Percentiles rank a stretch among this genome's conserved stretches.
phyloP scores from a whole-genome alignment of 2,888 invertebrate species.

The Eremobia ochroleuca region DNA sequence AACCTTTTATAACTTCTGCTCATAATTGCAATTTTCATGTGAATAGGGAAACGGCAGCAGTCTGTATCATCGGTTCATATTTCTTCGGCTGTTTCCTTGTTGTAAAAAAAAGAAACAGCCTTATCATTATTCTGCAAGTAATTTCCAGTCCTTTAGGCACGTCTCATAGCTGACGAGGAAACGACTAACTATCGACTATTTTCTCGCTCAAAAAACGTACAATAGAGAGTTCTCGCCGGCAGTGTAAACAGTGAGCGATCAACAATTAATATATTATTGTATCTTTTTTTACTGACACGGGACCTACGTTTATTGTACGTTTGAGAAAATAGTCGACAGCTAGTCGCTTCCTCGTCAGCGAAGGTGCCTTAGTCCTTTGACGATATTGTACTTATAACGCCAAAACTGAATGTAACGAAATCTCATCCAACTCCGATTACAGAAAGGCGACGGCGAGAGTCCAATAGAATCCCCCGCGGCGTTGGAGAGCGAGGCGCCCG shows the following conservation, averaged over 20 bases:
- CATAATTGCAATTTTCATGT: neutral
- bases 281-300: neutral
- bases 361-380: neutral
- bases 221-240: neutral
- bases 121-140: neutral
- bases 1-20: neutral
- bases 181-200: neutral
- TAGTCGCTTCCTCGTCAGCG: neutral
- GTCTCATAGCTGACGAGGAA: neutral
- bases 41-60: neutral
- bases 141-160: too few relatives aligned
- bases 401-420: neutral
- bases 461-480: constrained; percentile 71
- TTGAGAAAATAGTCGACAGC: neutral
- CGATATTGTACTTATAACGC: neutral
- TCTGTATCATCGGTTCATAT: too few relatives aligned
- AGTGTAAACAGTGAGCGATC: neutral
- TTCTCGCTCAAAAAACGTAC: neutral
- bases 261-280: neutral
- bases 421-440: neutral
- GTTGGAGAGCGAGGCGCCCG: constrained; percentile 60
- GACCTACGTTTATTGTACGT: neutral
- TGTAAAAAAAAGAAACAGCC: neutral
- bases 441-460: constrained; percentile 76
- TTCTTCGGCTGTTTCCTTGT: too few relatives aligned